Evolutionary conservation across 2,888 invertebrate species (phyloP).

Genomic region (Plebejus argus): DNA sequence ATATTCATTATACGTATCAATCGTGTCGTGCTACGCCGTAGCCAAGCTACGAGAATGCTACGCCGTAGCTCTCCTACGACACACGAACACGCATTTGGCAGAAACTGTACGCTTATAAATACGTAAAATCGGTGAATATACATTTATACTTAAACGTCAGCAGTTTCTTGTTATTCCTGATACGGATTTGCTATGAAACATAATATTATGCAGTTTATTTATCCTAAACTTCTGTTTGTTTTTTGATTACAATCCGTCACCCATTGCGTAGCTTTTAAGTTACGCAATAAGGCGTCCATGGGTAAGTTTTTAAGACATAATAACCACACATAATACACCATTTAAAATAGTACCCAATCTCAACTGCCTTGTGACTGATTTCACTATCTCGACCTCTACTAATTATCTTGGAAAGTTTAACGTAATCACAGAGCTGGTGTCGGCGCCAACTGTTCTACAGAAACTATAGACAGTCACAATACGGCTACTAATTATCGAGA

Average conservation of each 20-base stretch:
- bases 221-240: no score
- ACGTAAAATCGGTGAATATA: no score
- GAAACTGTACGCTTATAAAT: no score
- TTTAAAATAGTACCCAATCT: not conserved
- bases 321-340: not conserved
- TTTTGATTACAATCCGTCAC: no score
- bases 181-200: no score
- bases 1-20: not conserved
- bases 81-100: not conserved
- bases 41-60: not conserved
- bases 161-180: no score
- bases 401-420: not conserved
- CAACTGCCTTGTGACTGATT: not conserved
- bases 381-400: not conserved
- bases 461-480: not conserved
- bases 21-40: not conserved
- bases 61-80: not conserved
- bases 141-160: no score
- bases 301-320: not conserved
- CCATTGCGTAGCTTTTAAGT: no score
- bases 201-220: no score
- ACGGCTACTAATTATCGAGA: not conserved
- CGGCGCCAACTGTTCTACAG: not conserved
- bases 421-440: not conserved
- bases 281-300: no score